Conservation (phyloP, 2,113 vertebrate genomes). For the Rostratula benghalensis region DNA sequence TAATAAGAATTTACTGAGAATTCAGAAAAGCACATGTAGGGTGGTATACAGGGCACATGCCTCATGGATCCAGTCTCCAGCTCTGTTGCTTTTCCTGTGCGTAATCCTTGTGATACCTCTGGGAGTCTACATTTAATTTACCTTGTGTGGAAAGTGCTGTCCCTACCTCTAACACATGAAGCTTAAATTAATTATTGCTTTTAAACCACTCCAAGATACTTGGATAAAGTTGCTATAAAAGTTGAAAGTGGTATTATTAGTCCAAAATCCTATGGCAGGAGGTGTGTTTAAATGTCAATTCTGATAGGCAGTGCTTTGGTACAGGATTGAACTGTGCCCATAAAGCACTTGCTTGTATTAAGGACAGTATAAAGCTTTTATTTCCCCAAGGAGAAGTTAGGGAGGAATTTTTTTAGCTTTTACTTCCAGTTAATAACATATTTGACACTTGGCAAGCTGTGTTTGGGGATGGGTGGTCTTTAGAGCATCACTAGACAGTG, state of each 20-base stretch:
- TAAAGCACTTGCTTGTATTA: neutral
- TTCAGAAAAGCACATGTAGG: neutral
- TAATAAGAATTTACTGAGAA: neutral
- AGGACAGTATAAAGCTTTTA: neutral
- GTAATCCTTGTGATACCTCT: neutral
- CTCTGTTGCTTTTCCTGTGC: neutral
- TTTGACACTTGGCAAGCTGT: neutral
- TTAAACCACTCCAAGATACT: neutral
- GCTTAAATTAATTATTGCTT: neutral
- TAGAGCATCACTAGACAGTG: neutral
- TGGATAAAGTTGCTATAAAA: neutral
- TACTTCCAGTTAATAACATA: neutral
- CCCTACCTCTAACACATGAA: rapidly evolving
- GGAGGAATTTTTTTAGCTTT: neutral
- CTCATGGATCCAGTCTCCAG: neutral
- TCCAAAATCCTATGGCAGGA: neutral
- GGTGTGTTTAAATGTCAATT: neutral
- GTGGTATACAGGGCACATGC: neutral
- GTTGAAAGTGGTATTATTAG: neutral
- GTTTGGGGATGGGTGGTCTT: neutral
- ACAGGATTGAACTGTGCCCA: neutral
- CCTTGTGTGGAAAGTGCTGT: neutral
- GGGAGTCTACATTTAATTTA: neutral
- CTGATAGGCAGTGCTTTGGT: neutral
- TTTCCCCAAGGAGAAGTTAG: neutral